Conservation (phyloP, 2,113 vertebrate species). For the Melozone crissalis region DNA sequence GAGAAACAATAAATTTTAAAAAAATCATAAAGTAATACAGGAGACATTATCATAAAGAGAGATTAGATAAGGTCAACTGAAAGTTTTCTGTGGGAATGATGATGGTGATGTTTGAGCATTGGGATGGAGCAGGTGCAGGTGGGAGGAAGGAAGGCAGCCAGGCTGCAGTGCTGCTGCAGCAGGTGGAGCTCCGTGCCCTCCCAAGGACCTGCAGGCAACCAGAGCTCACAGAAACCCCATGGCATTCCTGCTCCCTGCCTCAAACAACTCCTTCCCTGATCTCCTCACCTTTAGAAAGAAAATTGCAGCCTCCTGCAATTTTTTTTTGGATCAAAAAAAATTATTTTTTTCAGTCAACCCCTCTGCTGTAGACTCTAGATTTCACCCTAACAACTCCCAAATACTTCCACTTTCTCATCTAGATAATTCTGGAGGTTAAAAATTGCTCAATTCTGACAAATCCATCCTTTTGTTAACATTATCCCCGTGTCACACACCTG, state of each 20-base stretch:
- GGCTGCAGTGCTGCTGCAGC: neutral
- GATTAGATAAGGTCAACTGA: neutral
- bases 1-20: neutral
- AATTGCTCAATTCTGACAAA: neutral
- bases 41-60: neutral
- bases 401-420: neutral
- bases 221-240: neutral
- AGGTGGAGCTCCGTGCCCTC: conserved; percentile 68
- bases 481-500: neutral
- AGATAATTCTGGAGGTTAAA: neutral
- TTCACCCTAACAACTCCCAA: neutral
- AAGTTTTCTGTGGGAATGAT: neutral
- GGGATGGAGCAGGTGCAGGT: neutral
- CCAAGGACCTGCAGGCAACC: neutral
- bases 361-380: neutral
- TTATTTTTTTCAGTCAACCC: neutral
- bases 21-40: neutral
- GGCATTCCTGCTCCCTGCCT: neutral
- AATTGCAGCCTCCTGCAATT: neutral
- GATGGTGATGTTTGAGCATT: neutral
- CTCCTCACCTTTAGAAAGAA: neutral
- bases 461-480: neutral
- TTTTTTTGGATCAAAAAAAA: neutral
- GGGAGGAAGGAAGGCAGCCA: neutral
- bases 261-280: accelerated